A percentile compares a stretch with the other conserved stretches of the same genome.
Conservation (phyloP, 2,113 vertebrate genomes). For the Anser cygnoides region DNA sequence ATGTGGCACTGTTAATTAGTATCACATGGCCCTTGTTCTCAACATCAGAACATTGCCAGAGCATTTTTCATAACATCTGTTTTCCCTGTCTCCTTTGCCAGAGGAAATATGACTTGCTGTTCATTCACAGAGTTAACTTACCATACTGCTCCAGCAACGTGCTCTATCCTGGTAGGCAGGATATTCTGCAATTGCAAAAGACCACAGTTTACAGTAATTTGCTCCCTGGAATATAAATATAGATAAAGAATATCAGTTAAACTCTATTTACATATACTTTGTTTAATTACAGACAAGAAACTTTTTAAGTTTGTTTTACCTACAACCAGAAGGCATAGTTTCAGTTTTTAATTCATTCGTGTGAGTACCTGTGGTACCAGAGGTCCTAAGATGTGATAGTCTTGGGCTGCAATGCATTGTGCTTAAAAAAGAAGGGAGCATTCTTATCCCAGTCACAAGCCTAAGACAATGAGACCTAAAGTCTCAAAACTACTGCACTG, state of each 20-base stretch:
- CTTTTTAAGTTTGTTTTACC: not conserved
- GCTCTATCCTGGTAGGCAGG: accelerated
- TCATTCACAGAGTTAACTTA: not conserved
- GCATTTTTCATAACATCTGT: not conserved
- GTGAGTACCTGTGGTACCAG: not conserved
- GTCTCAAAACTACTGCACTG: not conserved
- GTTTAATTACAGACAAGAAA: not conserved
- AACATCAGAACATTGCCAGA: not conserved
- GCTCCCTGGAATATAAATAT: not conserved
- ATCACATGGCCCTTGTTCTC: not conserved
- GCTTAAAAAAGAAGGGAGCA: not conserved
- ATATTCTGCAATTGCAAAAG: not conserved
- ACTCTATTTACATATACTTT: not conserved
- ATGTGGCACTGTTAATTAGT: not conserved
- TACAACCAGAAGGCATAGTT: not conserved
- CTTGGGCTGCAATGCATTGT: not conserved
- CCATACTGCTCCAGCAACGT: not conserved
- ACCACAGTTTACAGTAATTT: not conserved
- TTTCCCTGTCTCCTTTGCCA: not conserved
- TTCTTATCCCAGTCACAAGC: not conserved
- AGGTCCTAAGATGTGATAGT: not conserved
- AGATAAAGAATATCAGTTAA: not conserved
- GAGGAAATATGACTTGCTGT: not conserved
- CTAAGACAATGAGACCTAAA: not conserved
- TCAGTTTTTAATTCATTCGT: not conserved